Evolutionary conservation across 2,113 vertebrate species (phyloP), one percentile per base, ranked within the genome.

Genomic region (Rhea americana): DNA sequence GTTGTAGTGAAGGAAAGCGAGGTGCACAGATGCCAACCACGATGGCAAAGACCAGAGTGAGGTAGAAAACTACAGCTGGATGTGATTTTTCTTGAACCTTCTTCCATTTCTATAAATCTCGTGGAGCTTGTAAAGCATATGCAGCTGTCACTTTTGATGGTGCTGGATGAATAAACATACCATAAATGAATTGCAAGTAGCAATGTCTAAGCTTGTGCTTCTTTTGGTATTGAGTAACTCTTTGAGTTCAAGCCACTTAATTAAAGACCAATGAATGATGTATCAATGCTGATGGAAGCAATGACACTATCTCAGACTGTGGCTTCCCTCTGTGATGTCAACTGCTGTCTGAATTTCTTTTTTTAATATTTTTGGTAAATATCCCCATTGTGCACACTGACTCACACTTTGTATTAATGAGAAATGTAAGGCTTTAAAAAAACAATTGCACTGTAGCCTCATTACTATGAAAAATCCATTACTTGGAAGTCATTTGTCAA

Each of bases 381-480:
- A 90, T 73, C 66, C 81, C 74, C 74, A 87, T 90, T 90, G 80
- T 87, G 83, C 78, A 67, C 28, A 71, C 26, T 87, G 96, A 80
- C 77, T 95, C 51, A 73, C 19, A 13, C 55, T 95, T 90, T 89
- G 53, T 95, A 95, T 93, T 96, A 96, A 96, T 96, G 92, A 95
- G 93, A 87, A 94, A 93, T 94, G 50, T 89, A 87, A 89, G 91
- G 66, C 87, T 97, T 93, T 91, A 95, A 90, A 80, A 95, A 98
- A 98, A 96, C 97, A 96, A 97, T 97, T 98, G 98, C 98, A 97
- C 97, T 97, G 97, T 97, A 87, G 91, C 97, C 98, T 97, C 94
- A 95, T 90, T 97, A 97, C 98, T 97, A 97, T 98, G 98, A 98
- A 98, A 96, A 98, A 98, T 98, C 97, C 97, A 98, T 98, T 98